A percentile compares a stretch with the other conserved stretches of the same genome.
These are phyloP conservation scores for Channa argus DNA, from an alignment of 2,113 vertebrate species.

Conservation along the genomic window DNA sequence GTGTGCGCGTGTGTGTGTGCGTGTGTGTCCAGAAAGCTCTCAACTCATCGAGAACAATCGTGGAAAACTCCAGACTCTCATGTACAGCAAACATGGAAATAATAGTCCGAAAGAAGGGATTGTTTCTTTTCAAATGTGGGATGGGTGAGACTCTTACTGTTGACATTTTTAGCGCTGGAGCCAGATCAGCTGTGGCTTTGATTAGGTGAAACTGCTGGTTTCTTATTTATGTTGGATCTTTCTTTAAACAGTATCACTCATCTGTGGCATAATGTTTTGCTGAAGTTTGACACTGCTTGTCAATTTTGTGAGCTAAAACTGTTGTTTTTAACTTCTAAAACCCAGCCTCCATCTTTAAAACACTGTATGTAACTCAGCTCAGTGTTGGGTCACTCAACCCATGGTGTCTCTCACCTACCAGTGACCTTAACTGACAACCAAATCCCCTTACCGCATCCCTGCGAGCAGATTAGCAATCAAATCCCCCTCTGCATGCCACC, in stretches of 20 bases:
- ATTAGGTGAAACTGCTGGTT: background rate
- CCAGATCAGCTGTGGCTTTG: constrained; percentile 33
- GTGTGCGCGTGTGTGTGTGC: constrained; percentile 35
- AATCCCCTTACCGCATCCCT: constrained; percentile 30
- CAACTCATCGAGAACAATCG: constrained; percentile 12
- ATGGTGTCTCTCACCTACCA: constrained; percentile 5
- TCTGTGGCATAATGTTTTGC: constrained; percentile 1
- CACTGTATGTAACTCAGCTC: background rate
- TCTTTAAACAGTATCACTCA: constrained; percentile 10
- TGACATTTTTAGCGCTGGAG: constrained; percentile 20
- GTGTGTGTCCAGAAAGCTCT: constrained; percentile 12
- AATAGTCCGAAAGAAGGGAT: constrained; percentile 1
- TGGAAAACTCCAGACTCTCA: constrained; percentile 35
- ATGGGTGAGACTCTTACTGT: constrained; percentile 12
- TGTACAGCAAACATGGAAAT: constrained; percentile 24
- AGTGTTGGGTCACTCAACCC: background rate
- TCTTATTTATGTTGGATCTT: constrained; percentile 15
- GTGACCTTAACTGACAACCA: constrained; percentile 32
- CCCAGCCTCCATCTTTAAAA: background rate
- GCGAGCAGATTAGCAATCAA: constrained; percentile 34
- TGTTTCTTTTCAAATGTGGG: constrained; percentile 20
- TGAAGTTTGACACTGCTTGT: background rate
- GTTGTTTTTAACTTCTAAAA: constrained; percentile 6
- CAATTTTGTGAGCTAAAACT: background rate
- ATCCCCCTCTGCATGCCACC: constrained; percentile 34